Evolutionary conservation across 2,888 invertebrate species (phyloP).

Genomic region (Hyalella azteca): DNA sequence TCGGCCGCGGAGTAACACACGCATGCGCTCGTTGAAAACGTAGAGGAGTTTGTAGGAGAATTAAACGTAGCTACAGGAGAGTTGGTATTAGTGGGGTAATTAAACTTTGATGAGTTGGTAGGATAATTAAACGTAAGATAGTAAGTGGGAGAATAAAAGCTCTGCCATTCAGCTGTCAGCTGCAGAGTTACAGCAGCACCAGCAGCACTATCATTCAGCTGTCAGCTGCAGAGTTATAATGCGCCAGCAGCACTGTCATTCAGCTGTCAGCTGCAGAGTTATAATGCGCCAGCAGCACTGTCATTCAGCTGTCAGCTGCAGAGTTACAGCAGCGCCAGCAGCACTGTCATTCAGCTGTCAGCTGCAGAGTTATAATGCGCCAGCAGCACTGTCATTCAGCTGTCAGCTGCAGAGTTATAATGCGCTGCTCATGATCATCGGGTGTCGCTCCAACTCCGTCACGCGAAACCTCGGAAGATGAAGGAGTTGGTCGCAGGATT

Average conservation of each 20-base stretch:
- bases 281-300: neutral
- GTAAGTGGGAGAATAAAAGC: too few relatives aligned
- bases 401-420: constrained; percentile 17
- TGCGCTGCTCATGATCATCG: neutral
- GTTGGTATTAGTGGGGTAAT: too few relatives aligned
- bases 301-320: constrained; percentile 2
- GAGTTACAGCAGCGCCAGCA: neutral
- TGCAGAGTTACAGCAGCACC: neutral
- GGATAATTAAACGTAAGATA: too few relatives aligned
- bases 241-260: constrained; percentile 13
- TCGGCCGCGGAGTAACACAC: too few relatives aligned
- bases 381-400: constrained; percentile 24
- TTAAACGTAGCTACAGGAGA: too few relatives aligned
- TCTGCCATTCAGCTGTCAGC: neutral
- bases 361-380: neutral
- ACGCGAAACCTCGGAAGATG: neutral
- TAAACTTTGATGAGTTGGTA: too few relatives aligned
- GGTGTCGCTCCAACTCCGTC: neutral
- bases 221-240: neutral
- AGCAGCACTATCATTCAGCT: constrained; percentile 5
- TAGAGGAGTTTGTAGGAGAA: too few relatives aligned
- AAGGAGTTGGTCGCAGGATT: neutral
- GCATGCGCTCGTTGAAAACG: too few relatives aligned
- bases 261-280: constrained; percentile 5
- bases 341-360: constrained; percentile 19